Evolutionary conservation across 1,140 invertebrate species (phyloP).

Genomic region (Eulimnadia texana): DNA sequence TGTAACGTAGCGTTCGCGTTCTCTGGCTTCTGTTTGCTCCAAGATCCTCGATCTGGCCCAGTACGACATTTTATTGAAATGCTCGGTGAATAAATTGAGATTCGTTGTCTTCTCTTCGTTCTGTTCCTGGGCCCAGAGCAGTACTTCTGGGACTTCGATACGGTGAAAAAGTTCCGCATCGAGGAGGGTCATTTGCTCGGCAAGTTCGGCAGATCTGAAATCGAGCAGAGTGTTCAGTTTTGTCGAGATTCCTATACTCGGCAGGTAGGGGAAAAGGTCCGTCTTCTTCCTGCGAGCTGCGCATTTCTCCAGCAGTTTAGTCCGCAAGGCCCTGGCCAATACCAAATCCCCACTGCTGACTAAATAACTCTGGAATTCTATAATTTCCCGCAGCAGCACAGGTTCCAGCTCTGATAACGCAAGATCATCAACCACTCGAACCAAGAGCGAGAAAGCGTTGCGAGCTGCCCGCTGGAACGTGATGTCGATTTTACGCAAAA

Average conservation of each 20-base stretch:
- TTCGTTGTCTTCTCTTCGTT: constrained; percentile 93
- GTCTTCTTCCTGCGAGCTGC: constrained; percentile 32
- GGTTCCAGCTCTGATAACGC: constrained; percentile 79
- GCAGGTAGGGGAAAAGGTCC: constrained; percentile 28
- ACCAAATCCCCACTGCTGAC: constrained; percentile 63
- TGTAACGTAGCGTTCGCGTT: constrained; percentile 87
- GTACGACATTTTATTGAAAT: constrained; percentile 99
- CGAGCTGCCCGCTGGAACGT: constrained; percentile 61
- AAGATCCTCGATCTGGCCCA: constrained; percentile 77
- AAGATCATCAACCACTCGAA: constrained; percentile 81
- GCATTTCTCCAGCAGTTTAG: constrained; percentile 81
- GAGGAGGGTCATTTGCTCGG: constrained; percentile 95
- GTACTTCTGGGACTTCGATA: constrained; percentile 91
- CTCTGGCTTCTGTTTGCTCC: constrained; percentile 67
- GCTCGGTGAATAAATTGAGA: constrained; percentile 90
- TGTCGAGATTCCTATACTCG: constrained; percentile 8
- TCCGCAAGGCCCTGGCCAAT: constrained; percentile 72
- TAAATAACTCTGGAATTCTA: constrained; percentile 83
- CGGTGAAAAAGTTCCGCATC: constrained; percentile 91
- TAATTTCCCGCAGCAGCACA: constrained; percentile 53
- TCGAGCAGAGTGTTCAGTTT: constrained; percentile 57
- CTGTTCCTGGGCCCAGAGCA: constrained; percentile 94
- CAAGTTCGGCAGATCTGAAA: constrained; percentile 82
- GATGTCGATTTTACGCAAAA: constrained; percentile 45
- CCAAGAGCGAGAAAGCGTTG: constrained; percentile 75